A percentile compares a stretch with the other conserved stretches of the same genome.
These are phyloP conservation scores for Chiroxiphia lanceolata DNA, from an alignment of 2,797 vertebrate species.

Conservation along the genomic window DNA sequence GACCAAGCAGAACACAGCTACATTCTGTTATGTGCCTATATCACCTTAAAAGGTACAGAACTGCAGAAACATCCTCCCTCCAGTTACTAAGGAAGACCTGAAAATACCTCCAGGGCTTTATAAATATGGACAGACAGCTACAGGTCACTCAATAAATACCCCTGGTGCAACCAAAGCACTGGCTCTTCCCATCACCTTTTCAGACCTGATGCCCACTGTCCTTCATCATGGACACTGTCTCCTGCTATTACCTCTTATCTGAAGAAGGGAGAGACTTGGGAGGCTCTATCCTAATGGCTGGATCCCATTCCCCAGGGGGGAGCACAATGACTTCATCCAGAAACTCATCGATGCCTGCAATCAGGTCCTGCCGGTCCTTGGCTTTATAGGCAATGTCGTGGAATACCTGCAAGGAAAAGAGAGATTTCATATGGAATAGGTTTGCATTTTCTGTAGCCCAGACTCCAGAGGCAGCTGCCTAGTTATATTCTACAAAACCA, in stretches of 20 bases:
- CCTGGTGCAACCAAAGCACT: neutral
- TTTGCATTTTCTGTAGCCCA: neutral
- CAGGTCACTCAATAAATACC: neutral
- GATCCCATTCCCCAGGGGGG: conserved; percentile 97
- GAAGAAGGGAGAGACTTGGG: conserved; percentile 94
- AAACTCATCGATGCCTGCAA: conserved; percentile 97
- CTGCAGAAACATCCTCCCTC: neutral
- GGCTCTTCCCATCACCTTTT: neutral
- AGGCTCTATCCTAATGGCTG: conserved; percentile 96
- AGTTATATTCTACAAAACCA: neutral
- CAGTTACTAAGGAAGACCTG: neutral
- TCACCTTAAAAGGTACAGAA: neutral
- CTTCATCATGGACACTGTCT: neutral
- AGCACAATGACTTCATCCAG: conserved; percentile 98
- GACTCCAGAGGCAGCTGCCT: neutral
- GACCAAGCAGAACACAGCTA: neutral
- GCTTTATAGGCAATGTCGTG: conserved; percentile 99
- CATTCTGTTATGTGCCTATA: no score
- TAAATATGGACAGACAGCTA: neutral
- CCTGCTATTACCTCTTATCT: conserved; percentile 87
- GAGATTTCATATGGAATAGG: neutral
- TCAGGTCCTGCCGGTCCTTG: conserved; percentile 93
- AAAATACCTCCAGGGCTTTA: neutral
- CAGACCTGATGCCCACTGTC: neutral
- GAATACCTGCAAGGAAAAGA: conserved; percentile 84